Evolutionary conservation across 2,797 vertebrate genomes (phyloP), one percentile per base, ranked within the genome.

Genomic region (Molossus alvarezi): DNA sequence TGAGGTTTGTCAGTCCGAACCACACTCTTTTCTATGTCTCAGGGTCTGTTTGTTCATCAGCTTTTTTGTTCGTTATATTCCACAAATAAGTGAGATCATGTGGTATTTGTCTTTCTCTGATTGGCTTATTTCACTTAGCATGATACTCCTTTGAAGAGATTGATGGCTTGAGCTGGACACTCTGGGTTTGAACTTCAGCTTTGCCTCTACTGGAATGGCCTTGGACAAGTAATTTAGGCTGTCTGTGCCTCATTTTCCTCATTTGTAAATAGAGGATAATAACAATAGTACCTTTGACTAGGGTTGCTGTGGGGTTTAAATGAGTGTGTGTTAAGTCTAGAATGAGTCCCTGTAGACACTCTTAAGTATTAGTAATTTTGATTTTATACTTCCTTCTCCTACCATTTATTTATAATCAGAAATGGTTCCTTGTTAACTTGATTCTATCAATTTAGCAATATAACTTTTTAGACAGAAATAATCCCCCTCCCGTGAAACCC

Each of bases 331-430:
- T 69, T 65, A 73, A 33, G 7, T 65, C 29, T 45, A 58, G 13
- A 87, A 37, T 72, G 91, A 71, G 29, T 41, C 75, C n/a, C 58
- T 72, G 17, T 69, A 53, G 72, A 55, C 4, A 10, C 53, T 80
- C 3, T 64, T 51, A 37, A 89, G 27, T 75, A 69, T 81, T 64
- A 33, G 20, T n/a, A 51, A 51, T 51, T 81, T 57, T 88, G 55
- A 83, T 87, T 23, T 88, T 18, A 33, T 67, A 73, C 9, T 75
- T 92, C 14, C 13, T 60, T 75, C 21, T 72, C 53, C 58, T 86
- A 4, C 60, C 20, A 15, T n/a, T 88, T 81, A 80, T 88, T 94
- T 95, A 67, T 82, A 81, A 87, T 88, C 82, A 92, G 77, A 92
- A 81, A 15, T 41, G 15, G 60, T 79, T 37, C 13, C 14, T 82